A percentile compares a stretch with the other conserved stretches of the same genome.
Conservation (phyloP, 2,888 invertebrate genomes). For the Rhamphomyia laevipes region DNA sequence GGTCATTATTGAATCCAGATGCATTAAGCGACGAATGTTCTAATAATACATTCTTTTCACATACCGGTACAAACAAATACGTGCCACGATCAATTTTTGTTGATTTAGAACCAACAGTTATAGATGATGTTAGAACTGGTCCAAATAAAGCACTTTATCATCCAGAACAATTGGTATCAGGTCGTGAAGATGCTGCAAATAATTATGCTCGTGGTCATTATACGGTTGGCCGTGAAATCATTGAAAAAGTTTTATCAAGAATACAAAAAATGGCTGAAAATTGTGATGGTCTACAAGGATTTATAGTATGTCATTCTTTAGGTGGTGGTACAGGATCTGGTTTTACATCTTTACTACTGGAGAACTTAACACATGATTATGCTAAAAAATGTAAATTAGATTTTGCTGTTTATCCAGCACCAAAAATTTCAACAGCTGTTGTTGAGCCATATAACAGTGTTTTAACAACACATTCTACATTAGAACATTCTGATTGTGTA, state of each 20-base stretch:
- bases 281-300: constrained; percentile 70
- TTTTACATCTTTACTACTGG: constrained; percentile 79
- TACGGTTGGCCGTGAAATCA: constrained; percentile 70
- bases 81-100: constrained; percentile 60
- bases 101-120: constrained; percentile 32
- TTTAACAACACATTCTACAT: constrained; percentile 80
- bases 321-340: constrained; percentile 83
- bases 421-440: constrained; percentile 82
- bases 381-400: constrained; percentile 81
- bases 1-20: constrained; percentile 45
- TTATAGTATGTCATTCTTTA: constrained; percentile 82
- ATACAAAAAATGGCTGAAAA: constrained; percentile 73
- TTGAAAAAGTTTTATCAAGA: constrained; percentile 60
- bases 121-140: constrained; percentile 31
- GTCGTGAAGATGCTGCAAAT: constrained; percentile 84
- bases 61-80: constrained; percentile 76
- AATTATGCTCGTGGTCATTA: constrained; percentile 84
- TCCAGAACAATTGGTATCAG: constrained; percentile 71
- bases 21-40: constrained; percentile 42
- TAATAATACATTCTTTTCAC: constrained; percentile 67
- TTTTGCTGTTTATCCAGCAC: constrained; percentile 85
- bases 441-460: constrained; percentile 92
- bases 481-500: constrained; percentile 78
- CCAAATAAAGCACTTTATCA: constrained; percentile 26
- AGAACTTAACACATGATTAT: constrained; percentile 69